A percentile compares a stretch with the other conserved stretches of the same genome.
Evolutionary conservation across 2,888 invertebrate species (phyloP).

Genomic region (Orthosia gothica): DNA sequence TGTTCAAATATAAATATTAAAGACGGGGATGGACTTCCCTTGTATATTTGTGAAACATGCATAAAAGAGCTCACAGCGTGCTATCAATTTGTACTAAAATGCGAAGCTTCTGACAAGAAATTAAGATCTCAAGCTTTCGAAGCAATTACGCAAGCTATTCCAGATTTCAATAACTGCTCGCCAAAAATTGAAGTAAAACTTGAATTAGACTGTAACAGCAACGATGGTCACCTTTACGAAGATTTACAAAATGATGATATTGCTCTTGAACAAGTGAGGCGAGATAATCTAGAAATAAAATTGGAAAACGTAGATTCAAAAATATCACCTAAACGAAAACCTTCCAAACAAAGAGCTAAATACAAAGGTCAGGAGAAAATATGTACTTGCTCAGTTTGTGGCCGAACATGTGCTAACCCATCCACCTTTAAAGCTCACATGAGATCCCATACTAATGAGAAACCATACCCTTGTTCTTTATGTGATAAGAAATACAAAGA

Average conservation of each 20-base stretch:
- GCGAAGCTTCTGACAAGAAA: slow-evolving; percentile 79
- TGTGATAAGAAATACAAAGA: slow-evolving; percentile 84
- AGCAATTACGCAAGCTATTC: slow-evolving; percentile 29
- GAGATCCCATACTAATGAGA: slow-evolving; percentile 81
- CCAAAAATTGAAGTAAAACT: slow-evolving; percentile 75
- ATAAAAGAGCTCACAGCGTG: slow-evolving; percentile 73
- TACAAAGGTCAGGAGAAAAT: slow-evolving; percentile 52
- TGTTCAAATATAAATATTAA: slow-evolving; percentile 76
- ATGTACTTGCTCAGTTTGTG: slow-evolving; percentile 77
- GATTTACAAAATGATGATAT: slow-evolving; percentile 58
- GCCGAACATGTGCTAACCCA: slow-evolving; percentile 73
- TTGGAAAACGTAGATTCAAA: slow-evolving; percentile 35
- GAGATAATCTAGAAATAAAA: slow-evolving; percentile 37
- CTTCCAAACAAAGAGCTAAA: slow-evolving; percentile 66
- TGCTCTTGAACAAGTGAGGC: slow-evolving; percentile 42
- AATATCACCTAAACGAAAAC: slow-evolving; percentile 51
- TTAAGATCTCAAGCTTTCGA: slow-evolving; percentile 67
- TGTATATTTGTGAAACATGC: slow-evolving; percentile 77
- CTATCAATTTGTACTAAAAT: slow-evolving; percentile 80
- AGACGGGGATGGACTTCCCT: slow-evolving; percentile 80
- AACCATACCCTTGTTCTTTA: slow-evolving; percentile 76
- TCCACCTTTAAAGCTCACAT: slow-evolving; percentile 79
- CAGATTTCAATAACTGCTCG: slow-evolving; percentile 41
- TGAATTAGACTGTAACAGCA: slow-evolving; percentile 67
- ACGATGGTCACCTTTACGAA: slow-evolving; percentile 60